Evolutionary conservation across 2,113 vertebrate species (phyloP), one percentile per base, ranked within the genome.

Genomic region (Gobius niger): DNA sequence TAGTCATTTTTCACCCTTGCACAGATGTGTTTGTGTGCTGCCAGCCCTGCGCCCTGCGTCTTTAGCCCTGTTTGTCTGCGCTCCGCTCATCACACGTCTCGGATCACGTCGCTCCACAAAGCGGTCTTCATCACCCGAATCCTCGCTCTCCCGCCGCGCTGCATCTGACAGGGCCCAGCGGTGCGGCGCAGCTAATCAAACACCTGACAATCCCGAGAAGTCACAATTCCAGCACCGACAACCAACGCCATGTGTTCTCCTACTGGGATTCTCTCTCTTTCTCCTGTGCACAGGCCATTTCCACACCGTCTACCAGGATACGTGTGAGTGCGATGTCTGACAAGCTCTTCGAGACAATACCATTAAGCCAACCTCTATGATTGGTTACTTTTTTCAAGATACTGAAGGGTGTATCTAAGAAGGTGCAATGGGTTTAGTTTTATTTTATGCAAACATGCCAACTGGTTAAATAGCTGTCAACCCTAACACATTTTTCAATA

Each of bases 161-260:
- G 50, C 34, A 24, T 70, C 71, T 67, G 63, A 75, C 60, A 15
- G 14, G 3, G 53, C 66, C 67, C 47, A 57, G 53, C 69, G 40
- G 56, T 47, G 44, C 52, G 69, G 53, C 50, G 54, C 4, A 47
- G 59, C 69, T 77, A 73, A 83, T 77, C 72, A 85, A 75, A 80
- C 62, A 54, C 72, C 73, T 71, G 78, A 80, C 50, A 82, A 57
- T 2, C 1, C 1, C 63, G 73, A 52, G 69, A 46, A 6, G 54
- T 57, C 63, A 47, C 73, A 54, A 59, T 51, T 40, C 11, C 71
- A 69, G 47, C 67, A 13, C 0, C 44, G 65, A 46, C 15, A 42
- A 50, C 59, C 6, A 9, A 56, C 44, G 10, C 44, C 54, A 14
- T 40, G 19, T 14, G 19, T 34, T 40, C 54, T 40, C 19, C 12